Evolutionary conservation across 2,797 vertebrate species (phyloP), one percentile per base, ranked within the genome.

Genomic region (Macroramphosus scolopax): DNA sequence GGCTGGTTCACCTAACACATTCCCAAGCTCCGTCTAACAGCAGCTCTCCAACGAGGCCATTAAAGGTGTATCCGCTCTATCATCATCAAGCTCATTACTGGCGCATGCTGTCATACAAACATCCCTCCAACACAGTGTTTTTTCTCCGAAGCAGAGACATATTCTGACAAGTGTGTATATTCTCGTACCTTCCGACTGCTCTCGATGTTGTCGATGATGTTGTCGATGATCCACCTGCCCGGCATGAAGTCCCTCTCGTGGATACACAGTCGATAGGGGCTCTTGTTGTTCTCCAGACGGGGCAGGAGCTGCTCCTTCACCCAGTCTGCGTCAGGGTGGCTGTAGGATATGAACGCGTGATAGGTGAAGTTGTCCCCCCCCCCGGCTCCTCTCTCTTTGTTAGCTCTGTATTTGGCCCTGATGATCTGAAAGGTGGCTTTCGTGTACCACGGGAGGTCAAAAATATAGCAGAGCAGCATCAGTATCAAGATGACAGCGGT

Each of bases 131-230:
- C n/a, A n/a, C n/a, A n/a, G n/a, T n/a, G n/a, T n/a, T n/a, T n/a
- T n/a, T n/a, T n/a, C n/a, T n/a, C n/a, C n/a, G n/a, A n/a, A n/a
- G n/a, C n/a, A n/a, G n/a, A n/a, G n/a, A n/a, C n/a, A n/a, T n/a
- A n/a, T n/a, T n/a, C n/a, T n/a, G n/a, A n/a, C n/a, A n/a, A n/a
- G n/a, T n/a, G n/a, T n/a, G n/a, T 28, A 3, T 0, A 25, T 37
- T 30, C 13, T 34, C 0, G 5, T 77, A 94, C 87, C 88, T 95
- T 94, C 5, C 58, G 77, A 58, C 93, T 95, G 67, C 39, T 88
- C 75, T 95, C 93, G 1, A 94, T 94, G 78, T 92, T 93, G 13
- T 94, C 92, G n/a, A 94, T 93, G 50, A 95, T 95, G 82, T 94
- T 95, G 47, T 94, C 92, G 1, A 94, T 94, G 63, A 94, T 93